phyloP scores from a whole-genome alignment of 1,140 invertebrate genomes.

The Andrena cerasifolii region DNA sequence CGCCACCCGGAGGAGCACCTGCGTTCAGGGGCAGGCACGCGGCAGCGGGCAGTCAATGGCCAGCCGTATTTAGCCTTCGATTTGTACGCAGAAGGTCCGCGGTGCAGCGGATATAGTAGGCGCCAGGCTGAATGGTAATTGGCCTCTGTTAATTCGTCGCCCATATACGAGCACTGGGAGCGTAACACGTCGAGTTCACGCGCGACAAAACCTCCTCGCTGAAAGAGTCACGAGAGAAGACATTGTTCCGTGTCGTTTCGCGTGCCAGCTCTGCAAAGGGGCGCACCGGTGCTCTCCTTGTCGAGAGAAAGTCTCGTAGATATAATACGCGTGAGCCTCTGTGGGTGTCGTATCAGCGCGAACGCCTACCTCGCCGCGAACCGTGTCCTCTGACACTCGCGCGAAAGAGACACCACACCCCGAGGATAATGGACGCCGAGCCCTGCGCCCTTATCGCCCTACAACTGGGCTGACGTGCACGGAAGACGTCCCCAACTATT shows the following conservation, averaged over 20 bases:
- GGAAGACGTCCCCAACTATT: neutral
- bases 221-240: constrained; percentile 43
- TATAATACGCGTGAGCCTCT: neutral
- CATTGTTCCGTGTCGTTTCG: constrained; percentile 57
- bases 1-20: constrained; percentile 33
- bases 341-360: constrained; percentile 33
- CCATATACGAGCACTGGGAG: neutral
- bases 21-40: constrained; percentile 9
- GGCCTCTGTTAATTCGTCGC: constrained; percentile 28
- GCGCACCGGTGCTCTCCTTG: constrained; percentile 63
- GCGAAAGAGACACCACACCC: no score
- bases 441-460: no score
- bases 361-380: neutral
- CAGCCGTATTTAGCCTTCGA: constrained; percentile 69
- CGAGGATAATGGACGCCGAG: neutral
- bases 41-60: constrained; percentile 63
- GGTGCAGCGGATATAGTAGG: constrained; percentile 63
- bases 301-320: constrained; percentile 63
- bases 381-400: constrained; percentile 15
- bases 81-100: constrained; percentile 56
- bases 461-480: neutral
- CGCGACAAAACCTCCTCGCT: neutral
- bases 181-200: constrained; percentile 7
- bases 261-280: constrained; percentile 46
- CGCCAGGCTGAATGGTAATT: constrained; percentile 64